Evolutionary conservation across 1,140 invertebrate species (phyloP), one percentile per base, ranked within the genome.

Genomic region (Lordiphosa collinella): DNA sequence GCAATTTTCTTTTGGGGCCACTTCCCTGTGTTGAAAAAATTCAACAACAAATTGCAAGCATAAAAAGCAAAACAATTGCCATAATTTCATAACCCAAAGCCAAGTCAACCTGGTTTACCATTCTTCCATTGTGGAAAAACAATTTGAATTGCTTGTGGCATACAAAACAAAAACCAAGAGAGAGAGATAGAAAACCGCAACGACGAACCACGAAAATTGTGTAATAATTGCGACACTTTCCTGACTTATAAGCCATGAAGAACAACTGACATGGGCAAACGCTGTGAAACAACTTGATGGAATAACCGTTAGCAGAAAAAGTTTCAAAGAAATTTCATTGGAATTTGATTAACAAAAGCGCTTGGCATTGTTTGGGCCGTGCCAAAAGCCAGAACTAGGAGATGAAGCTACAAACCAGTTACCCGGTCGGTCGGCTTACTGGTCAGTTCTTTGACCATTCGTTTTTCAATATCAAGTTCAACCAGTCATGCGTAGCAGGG

Each of bases 171-270:
- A 66, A 65, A 64, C 25, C 25, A 22, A 34, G 22, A 51, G 14
- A 64, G 10, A 34, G 11, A 40, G 31, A 41, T 44, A 49, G 14
- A 34, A 34, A 58, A 29, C 25, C 46, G 13, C 50, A 46, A 71
- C 34, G 34, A 36, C 36, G 34, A 68, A 48, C 58, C 44, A 65
- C 53, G 32, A 68, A 76, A 72, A 72, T 80, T 82, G 66, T 84
- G 76, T 67, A 80, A 80, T 84, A 84, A 84, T 80, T 80, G 78
- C 78, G 72, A 80, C 71, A 80, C 40, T 80, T 80, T 63, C 44
- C 52, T 25, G 43, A 61, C 54, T 52, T 66, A 58, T 59, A 53
- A 64, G 54, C 53, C 66, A 58, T 66, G 46, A 61, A 65, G 60
- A 56, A 74, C 12, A 18, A 16, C 50, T 38, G 37, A 18, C 41